These are phyloP conservation scores for Sitobion miscanthi DNA, from an alignment of 1,140 invertebrate genomes.

Conservation along the genomic window DNA sequence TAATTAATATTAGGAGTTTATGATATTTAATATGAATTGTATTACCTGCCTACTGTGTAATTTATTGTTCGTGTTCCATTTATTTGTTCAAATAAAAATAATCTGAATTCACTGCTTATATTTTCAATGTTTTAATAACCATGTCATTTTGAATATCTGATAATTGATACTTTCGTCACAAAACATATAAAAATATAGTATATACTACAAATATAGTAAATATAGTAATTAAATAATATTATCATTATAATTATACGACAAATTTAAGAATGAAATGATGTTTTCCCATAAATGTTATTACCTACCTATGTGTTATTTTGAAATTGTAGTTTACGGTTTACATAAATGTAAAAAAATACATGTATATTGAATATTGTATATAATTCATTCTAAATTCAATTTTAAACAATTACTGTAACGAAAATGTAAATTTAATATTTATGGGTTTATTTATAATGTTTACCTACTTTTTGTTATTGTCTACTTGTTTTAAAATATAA, in stretches of 20 bases:
- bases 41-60: no score
- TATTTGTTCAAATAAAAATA: no score
- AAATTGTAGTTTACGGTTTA: neutral
- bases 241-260: neutral
- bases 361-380: neutral
- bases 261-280: neutral
- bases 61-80: no score
- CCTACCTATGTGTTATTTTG: neutral
- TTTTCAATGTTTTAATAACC: no score
- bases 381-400: neutral
- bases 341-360: neutral
- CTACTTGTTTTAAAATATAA: neutral
- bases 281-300: neutral
- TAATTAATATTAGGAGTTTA: no score
- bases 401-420: neutral
- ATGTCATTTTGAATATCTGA: neutral
- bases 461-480: neutral
- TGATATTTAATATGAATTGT: no score
- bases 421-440: slow-evolving; percentile 1
- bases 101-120: no score
- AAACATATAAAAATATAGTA: neutral
- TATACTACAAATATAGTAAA: neutral
- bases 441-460: neutral
- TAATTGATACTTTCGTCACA: neutral
- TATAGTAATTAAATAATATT: neutral